A percentile compares a stretch with the other conserved stretches of the same genome.
Evolutionary conservation across 1,140 invertebrate species (phyloP).

Genomic region (Drosophila ananassae): DNA sequence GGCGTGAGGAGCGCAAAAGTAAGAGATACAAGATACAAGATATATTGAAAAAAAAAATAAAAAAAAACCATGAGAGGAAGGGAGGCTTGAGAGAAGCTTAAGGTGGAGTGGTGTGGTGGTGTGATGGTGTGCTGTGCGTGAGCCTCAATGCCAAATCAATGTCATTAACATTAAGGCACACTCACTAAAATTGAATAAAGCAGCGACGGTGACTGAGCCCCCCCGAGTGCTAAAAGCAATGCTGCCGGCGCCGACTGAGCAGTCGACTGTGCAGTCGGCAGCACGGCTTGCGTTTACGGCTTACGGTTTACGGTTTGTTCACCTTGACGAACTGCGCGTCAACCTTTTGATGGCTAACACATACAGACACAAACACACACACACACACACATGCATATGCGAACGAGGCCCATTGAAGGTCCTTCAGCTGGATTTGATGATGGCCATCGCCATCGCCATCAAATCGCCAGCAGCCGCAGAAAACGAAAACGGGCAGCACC

Average conservation of each 20-base stretch:
- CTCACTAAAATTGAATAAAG: conserved; percentile 80
- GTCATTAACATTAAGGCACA: conserved; percentile 81
- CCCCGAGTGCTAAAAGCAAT: conserved; percentile 52
- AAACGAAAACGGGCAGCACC: conserved; percentile 46
- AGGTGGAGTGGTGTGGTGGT: conserved; percentile 24
- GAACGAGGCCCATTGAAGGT: conserved; percentile 62
- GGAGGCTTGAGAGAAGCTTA: conserved; percentile 24
- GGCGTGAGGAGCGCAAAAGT: conserved; percentile 8
- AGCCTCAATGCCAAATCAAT: conserved; percentile 78
- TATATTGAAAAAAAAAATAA: too few relatives aligned
- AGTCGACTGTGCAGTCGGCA: conserved; percentile 7
- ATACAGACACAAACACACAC: too few relatives aligned
- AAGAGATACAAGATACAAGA: neutral
- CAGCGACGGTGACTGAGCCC: conserved; percentile 30
- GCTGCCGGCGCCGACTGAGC: conserved; percentile 27
- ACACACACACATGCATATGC: conserved; percentile 11
- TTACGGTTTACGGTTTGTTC: conserved; percentile 62
- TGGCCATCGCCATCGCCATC: conserved; percentile 39
- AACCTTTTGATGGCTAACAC: conserved; percentile 67
- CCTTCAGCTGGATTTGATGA: conserved; percentile 72
- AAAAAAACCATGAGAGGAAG: neutral
- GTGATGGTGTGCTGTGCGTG: conserved; percentile 38
- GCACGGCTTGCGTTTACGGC: conserved; percentile 2
- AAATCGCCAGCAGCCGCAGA: conserved; percentile 49
- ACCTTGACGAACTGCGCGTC: conserved; percentile 76